A percentile compares a stretch with the other conserved stretches of the same genome.
phyloP scores from a whole-genome alignment of 2,797 vertebrate genomes.

The Crypturellus tataupa region DNA sequence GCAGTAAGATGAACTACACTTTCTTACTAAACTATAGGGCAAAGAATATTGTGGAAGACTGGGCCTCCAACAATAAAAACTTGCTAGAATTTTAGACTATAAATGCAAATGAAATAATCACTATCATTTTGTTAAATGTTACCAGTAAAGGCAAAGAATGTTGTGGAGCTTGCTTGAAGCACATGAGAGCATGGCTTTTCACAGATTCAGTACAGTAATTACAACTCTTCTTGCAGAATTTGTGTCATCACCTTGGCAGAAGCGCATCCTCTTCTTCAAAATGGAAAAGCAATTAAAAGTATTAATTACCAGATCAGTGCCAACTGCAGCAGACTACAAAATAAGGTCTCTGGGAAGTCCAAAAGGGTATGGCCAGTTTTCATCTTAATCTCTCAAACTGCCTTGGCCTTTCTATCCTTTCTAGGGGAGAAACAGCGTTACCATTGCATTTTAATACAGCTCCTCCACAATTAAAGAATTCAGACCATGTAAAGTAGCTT shows the following conservation, averaged over 20 bases:
- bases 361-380: constrained; percentile 88
- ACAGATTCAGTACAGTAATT: accelerated
- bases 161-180: not conserved
- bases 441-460: not conserved
- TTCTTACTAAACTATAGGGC: not conserved
- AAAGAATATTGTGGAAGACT: not conserved
- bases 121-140: not conserved
- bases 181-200: accelerated
- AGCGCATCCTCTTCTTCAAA: constrained; percentile 93
- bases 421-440: not conserved
- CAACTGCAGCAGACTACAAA: constrained; percentile 94
- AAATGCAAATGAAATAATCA: not conserved
- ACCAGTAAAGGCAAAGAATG: not conserved
- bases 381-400: not conserved
- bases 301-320: constrained; percentile 97
- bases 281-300: constrained; percentile 87
- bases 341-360: constrained; percentile 97
- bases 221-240: constrained; percentile 80
- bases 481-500: not conserved
- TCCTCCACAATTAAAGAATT: not conserved
- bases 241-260: constrained; percentile 94
- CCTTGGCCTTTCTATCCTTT: not conserved
- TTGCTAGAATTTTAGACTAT: not conserved
- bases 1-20: not conserved
- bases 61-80: too few species aligned